These are phyloP conservation scores for Trypoxylus dichotomus DNA, from an alignment of 1,140 invertebrate species.

Conservation along the genomic window DNA sequence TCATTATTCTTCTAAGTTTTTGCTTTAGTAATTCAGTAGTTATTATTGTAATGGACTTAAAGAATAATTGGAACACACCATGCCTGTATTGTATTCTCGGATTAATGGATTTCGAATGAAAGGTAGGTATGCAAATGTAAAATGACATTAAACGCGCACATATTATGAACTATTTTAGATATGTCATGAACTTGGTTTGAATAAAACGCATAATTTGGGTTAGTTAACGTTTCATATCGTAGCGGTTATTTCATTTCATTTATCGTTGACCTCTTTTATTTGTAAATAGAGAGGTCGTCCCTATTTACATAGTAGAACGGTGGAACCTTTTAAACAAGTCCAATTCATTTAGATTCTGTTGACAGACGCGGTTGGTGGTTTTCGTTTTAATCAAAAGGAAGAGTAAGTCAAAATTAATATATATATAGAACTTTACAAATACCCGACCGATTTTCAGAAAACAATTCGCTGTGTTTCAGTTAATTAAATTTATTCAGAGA, in stretches of 20 bases:
- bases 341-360: constrained; percentile 13
- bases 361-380: constrained; percentile 1
- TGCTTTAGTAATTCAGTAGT: too few relatives aligned
- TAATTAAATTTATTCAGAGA: neutral
- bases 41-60: too few relatives aligned
- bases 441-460: neutral
- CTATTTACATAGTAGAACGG: neutral
- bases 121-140: too few relatives aligned
- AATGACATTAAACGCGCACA: too few relatives aligned
- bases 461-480: neutral
- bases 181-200: too few relatives aligned
- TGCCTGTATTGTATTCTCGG: too few relatives aligned
- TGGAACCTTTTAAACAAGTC: neutral
- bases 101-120: too few relatives aligned
- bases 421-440: neutral
- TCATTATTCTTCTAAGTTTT: too few relatives aligned
- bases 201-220: too few relatives aligned
- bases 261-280: constrained; percentile 8
- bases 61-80: too few relatives aligned
- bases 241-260: neutral
- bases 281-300: constrained; percentile 5
- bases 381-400: neutral
- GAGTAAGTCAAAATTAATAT: neutral
- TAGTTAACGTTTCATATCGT: too few relatives aligned
- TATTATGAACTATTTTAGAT: too few relatives aligned